Evolutionary conservation across 1,140 invertebrate genomes (phyloP).

Genomic region (Thalassaphorura encarpata): DNA sequence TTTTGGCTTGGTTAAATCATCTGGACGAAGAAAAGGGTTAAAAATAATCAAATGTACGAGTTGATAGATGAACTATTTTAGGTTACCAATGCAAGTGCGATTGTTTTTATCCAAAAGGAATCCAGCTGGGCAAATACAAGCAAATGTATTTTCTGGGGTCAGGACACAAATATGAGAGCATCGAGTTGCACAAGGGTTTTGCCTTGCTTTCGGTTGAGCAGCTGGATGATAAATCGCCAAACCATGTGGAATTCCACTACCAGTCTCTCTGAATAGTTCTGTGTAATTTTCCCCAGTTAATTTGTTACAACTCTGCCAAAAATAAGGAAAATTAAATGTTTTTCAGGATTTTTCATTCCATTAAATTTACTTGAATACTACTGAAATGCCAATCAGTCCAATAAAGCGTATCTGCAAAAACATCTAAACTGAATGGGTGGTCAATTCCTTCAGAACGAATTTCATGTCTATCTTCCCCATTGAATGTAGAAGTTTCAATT

Average conservation of each 20-base stretch:
- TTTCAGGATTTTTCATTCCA: too few relatives aligned
- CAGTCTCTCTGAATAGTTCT: constrained; percentile 33
- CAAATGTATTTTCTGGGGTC: constrained; percentile 46
- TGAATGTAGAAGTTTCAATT: constrained; percentile 69
- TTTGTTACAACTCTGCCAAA: constrained; percentile 33
- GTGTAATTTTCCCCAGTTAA: constrained; percentile 39
- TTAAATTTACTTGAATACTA: constrained; percentile 32
- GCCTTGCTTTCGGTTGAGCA: constrained; percentile 16
- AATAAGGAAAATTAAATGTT: not conserved
- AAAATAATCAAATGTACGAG: constrained; percentile 1
- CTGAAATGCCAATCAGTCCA: constrained; percentile 65
- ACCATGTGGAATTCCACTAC: constrained; percentile 36
- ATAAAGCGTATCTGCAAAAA: constrained; percentile 78
- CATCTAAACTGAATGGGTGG: constrained; percentile 68
- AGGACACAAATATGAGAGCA: constrained; percentile 77
- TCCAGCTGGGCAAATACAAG: constrained; percentile 68
- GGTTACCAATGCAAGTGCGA: constrained; percentile 44
- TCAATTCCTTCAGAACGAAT: constrained; percentile 30
- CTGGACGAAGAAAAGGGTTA: constrained; percentile 14
- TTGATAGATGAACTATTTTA: not conserved
- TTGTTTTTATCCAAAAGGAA: constrained; percentile 46
- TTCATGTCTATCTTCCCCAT: constrained; percentile 55
- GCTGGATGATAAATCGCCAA: constrained; percentile 40
- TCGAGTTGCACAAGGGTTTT: constrained; percentile 57
- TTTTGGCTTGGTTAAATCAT: constrained; percentile 22